Percentiles rank a stretch among this genome's conserved stretches.
These are phyloP conservation scores for Gobius niger DNA, from an alignment of 2,113 vertebrate genomes.

Conservation along the genomic window DNA sequence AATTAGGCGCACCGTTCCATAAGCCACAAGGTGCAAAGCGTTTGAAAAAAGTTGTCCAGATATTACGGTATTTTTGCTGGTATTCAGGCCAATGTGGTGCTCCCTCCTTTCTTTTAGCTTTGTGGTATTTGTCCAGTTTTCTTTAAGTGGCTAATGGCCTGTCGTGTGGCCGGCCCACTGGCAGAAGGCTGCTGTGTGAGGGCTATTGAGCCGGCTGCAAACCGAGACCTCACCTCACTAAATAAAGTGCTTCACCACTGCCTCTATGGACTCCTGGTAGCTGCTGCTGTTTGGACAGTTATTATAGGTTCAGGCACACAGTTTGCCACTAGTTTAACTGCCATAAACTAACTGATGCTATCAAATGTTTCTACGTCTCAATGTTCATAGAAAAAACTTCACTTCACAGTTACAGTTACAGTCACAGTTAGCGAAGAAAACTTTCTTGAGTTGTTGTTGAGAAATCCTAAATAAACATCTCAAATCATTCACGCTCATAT, in stretches of 20 bases:
- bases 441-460: too few relatives aligned
- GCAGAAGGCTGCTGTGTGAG: not conserved
- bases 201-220: not conserved
- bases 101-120: not conserved
- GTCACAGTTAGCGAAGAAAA: too few relatives aligned
- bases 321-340: too few relatives aligned
- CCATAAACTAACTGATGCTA: too few relatives aligned
- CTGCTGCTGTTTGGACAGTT: not conserved
- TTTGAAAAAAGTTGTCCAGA: too few relatives aligned
- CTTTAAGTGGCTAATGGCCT: not conserved
- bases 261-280: not conserved
- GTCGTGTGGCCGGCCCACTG: not conserved
- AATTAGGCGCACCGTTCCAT: too few relatives aligned
- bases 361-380: too few relatives aligned
- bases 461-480: too few relatives aligned
- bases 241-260: conserved; percentile 1
- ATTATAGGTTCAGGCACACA: not conserved
- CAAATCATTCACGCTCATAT: too few relatives aligned
- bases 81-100: not conserved
- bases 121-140: not conserved
- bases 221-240: conserved; percentile 3
- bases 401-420: too few relatives aligned
- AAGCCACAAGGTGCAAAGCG: too few relatives aligned
- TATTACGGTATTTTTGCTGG: not conserved
- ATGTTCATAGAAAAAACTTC: too few relatives aligned